These are phyloP conservation scores for Psephotus haematonotus DNA, from an alignment of 2,113 vertebrate species.

Conservation along the genomic window DNA sequence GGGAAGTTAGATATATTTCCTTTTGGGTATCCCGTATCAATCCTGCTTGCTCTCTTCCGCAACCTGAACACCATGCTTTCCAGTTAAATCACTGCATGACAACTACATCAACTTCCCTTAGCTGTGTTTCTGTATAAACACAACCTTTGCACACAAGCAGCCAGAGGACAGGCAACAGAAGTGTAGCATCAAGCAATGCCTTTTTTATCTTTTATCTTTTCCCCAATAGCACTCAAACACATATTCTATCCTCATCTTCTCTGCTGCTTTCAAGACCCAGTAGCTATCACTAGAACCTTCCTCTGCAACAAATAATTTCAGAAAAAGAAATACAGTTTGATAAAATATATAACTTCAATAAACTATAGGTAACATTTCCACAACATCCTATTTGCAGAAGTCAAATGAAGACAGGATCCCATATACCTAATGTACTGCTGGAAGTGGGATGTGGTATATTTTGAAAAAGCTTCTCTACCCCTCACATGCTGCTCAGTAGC, in stretches of 20 bases:
- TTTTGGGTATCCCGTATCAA: constrained; percentile 22
- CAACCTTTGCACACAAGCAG: not conserved
- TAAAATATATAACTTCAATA: not conserved
- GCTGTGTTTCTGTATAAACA: constrained; percentile 7
- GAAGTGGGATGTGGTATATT: not conserved
- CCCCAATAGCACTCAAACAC: not conserved
- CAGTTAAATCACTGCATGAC: not conserved
- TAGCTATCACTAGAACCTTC: not conserved
- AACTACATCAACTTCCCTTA: not conserved
- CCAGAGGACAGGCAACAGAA: not conserved
- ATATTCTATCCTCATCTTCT: not conserved
- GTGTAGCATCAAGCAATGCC: not conserved
- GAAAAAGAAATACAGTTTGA: not conserved
- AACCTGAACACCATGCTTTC: constrained; percentile 26
- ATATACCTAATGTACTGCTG: not conserved
- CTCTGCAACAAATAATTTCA: not conserved
- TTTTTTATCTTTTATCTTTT: not conserved
- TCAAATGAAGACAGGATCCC: not conserved
- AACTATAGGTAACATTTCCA: not conserved
- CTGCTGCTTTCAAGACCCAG: not conserved
- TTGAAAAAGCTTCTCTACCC: not conserved
- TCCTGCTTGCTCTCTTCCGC: constrained; percentile 35
- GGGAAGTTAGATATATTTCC: constrained; percentile 63
- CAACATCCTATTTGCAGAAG: not conserved
- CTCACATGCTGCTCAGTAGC: not conserved